A percentile compares a stretch with the other conserved stretches of the same genome.
Evolutionary conservation across 1,140 invertebrate genomes (phyloP).

Genomic region (Drosophila yakuba): DNA sequence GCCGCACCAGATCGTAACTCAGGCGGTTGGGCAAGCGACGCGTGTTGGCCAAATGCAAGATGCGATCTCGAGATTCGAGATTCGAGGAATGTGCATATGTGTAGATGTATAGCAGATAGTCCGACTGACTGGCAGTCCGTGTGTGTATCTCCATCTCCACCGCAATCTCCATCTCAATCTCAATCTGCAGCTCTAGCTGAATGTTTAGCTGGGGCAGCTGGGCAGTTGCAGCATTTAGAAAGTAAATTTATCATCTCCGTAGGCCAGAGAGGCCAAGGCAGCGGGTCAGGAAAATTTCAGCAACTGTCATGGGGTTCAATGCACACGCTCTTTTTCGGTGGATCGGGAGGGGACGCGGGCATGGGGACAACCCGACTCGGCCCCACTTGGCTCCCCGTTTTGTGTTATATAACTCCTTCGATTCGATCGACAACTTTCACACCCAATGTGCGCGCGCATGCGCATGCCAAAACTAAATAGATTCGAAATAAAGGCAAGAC

Average conservation of each 20-base stretch:
- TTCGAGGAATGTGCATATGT: neutral
- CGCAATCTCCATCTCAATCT: conserved; percentile 2
- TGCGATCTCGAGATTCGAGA: conserved; percentile 51
- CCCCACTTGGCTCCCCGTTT: conserved; percentile 28
- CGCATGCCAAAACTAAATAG: conserved; percentile 29
- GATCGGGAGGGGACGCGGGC: conserved; percentile 3
- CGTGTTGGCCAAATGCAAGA: conserved; percentile 70
- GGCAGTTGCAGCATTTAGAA: conserved; percentile 69
- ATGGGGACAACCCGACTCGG: conserved; percentile 17
- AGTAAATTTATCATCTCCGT: conserved; percentile 65
- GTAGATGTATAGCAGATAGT: conserved; percentile 23
- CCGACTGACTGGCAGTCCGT: conserved; percentile 12
- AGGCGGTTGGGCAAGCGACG: conserved; percentile 67
- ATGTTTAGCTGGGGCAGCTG: conserved; percentile 27
- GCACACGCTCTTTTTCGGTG: conserved; percentile 46
- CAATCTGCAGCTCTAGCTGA: conserved; percentile 4
- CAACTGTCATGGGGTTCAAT: conserved; percentile 79
- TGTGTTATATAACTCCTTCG: conserved; percentile 64
- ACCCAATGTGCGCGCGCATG: conserved; percentile 62
- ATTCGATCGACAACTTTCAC: conserved; percentile 76
- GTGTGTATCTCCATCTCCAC: conserved; percentile 19
- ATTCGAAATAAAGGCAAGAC: conserved; percentile 22
- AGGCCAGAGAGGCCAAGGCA: conserved; percentile 22
- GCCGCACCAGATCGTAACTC: conserved; percentile 66
- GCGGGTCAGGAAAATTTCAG: conserved; percentile 73